A percentile compares a stretch with the other conserved stretches of the same genome.
Conservation (phyloP, 2,888 invertebrate genomes). For the Sipunculus nudus region DNA sequence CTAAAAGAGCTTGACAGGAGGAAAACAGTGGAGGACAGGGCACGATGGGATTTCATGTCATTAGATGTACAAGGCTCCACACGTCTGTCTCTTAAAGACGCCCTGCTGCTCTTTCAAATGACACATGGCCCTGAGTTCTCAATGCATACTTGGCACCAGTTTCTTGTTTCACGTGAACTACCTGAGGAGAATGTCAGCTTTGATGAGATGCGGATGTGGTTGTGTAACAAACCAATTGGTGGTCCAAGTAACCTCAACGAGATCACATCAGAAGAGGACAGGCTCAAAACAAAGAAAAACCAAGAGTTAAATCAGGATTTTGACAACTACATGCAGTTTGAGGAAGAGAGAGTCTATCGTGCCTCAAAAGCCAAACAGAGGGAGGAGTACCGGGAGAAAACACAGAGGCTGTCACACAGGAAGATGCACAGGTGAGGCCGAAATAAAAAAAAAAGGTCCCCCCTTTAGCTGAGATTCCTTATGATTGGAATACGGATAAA, state of each 20-base stretch:
- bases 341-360: background rate
- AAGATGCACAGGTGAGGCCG: too few relatives aligned
- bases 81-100: slow-evolving; percentile 50
- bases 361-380: background rate
- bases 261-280: background rate
- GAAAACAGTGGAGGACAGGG: slow-evolving; percentile 49
- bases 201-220: slow-evolving; percentile 55
- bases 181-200: slow-evolving; percentile 49
- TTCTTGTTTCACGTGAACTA: slow-evolving; percentile 44
- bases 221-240: slow-evolving; percentile 46
- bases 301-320: slow-evolving; percentile 1
- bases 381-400: slow-evolving; percentile 5
- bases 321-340: slow-evolving; percentile 1
- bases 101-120: slow-evolving; percentile 53
- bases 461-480: too few relatives aligned
- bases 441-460: too few relatives aligned
- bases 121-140: slow-evolving; percentile 58
- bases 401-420: too few relatives aligned
- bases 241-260: background rate
- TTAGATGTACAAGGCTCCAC: slow-evolving; percentile 36
- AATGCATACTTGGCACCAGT: slow-evolving; percentile 51
- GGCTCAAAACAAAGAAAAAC: background rate
- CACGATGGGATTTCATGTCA: slow-evolving; percentile 56
- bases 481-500: too few relatives aligned
- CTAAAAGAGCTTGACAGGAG: slow-evolving; percentile 53